Evolutionary conservation across 2,797 vertebrate genomes (phyloP).

Genomic region (Neosalanx taihuensis): DNA sequence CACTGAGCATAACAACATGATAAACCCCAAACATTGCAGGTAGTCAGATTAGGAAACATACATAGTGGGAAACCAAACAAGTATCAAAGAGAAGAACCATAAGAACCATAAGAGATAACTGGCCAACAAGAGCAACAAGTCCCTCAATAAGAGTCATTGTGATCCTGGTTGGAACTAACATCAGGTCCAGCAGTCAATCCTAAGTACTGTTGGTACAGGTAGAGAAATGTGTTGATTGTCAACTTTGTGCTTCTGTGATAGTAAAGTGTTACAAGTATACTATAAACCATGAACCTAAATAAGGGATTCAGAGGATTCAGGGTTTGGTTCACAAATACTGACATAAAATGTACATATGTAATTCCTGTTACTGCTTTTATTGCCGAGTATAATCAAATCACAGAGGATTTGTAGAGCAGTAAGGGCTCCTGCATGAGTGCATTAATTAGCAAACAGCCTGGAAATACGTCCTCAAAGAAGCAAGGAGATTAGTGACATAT

Average conservation of each 20-base stretch:
- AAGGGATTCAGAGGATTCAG: neutral
- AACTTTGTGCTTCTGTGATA: conserved; percentile 14
- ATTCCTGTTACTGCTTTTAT: neutral
- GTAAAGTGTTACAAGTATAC: neutral
- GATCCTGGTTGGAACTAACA: no score
- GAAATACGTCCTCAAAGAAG: conserved; percentile 29
- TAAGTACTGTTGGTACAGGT: neutral
- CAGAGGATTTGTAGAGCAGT: conserved; percentile 33
- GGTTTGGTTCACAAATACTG: neutral
- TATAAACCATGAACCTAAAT: neutral
- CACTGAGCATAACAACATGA: no score
- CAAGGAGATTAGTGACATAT: conserved; percentile 37
- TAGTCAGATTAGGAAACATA: no score
- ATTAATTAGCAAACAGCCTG: conserved; percentile 27
- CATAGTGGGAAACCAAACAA: no score
- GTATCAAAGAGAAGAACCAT: no score
- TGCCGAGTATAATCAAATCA: neutral
- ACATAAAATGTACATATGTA: neutral
- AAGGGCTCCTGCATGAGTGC: conserved; percentile 43
- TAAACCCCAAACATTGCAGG: no score
- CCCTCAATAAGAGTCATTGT: no score
- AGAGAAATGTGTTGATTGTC: neutral
- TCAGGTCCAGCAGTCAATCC: no score
- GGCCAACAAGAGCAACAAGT: no score
- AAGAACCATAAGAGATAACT: no score